Evolutionary conservation across 2,797 vertebrate genomes (phyloP).

Genomic region (Ataeniobius toweri): DNA sequence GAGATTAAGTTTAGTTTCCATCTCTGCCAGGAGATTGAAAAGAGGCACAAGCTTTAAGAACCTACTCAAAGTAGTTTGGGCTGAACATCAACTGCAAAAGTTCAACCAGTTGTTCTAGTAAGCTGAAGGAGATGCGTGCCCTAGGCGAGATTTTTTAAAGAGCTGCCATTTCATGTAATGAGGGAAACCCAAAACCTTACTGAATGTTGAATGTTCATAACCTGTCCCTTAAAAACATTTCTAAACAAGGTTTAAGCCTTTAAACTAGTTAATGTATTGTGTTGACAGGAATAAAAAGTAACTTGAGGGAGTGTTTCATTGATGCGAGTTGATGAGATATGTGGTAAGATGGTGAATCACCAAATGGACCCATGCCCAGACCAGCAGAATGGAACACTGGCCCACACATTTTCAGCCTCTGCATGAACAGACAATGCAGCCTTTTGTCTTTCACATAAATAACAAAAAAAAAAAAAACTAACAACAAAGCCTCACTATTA

Average conservation of each 20-base stretch:
- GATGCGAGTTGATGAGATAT: neutral
- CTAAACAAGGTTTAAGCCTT: neutral
- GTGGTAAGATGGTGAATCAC: constrained; percentile 9
- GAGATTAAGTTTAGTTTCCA: too few relatives aligned
- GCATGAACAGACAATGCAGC: neutral
- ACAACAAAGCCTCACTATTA: neutral
- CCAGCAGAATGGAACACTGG: neutral
- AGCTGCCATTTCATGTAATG: too few relatives aligned
- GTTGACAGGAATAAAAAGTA: constrained; percentile 6
- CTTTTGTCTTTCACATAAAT: constrained; percentile 2
- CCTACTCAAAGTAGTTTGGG: neutral
- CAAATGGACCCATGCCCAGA: constrained; percentile 27
- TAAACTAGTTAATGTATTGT: constrained; percentile 4
- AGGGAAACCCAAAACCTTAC: too few relatives aligned
- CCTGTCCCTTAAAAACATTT: neutral
- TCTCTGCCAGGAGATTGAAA: too few relatives aligned
- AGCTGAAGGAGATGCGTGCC: too few relatives aligned
- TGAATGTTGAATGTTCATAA: too few relatives aligned
- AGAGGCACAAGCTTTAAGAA: too few relatives aligned
- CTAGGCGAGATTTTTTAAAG: too few relatives aligned
- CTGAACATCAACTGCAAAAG: neutral
- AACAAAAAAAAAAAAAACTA: neutral
- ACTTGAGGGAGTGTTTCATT: constrained; percentile 1
- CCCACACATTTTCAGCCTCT: constrained; percentile 8
- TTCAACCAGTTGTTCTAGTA: neutral